Conservation (phyloP, 2,797 vertebrate genomes). For the Rallus crepitans region DNA sequence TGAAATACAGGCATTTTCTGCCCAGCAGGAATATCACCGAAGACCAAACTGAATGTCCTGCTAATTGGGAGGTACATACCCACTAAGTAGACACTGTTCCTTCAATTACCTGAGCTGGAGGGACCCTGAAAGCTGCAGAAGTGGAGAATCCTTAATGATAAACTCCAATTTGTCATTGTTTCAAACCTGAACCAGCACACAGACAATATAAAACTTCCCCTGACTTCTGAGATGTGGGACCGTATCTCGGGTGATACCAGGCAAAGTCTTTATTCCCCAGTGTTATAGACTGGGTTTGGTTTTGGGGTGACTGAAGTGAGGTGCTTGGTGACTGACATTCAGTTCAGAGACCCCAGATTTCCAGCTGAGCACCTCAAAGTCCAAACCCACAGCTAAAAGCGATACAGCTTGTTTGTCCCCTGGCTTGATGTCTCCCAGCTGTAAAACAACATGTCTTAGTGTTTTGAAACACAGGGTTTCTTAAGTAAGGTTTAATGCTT, state of each 20-base stretch:
- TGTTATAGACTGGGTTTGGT: background rate
- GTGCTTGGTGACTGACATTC: background rate
- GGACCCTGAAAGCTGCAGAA: background rate
- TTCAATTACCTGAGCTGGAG: background rate
- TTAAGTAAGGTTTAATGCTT: background rate
- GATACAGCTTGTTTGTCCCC: background rate
- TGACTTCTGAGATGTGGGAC: background rate
- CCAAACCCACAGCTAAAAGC: background rate
- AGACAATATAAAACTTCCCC: background rate
- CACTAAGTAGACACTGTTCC: background rate
- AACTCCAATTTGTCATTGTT: background rate
- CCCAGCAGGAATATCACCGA: background rate
- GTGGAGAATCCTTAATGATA: background rate
- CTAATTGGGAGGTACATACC: background rate
- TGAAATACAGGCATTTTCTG: background rate
- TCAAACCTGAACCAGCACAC: background rate
- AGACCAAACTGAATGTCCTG: background rate
- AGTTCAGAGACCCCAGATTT: background rate
- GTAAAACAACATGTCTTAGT: background rate
- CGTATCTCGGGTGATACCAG: background rate
- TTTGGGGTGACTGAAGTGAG: background rate
- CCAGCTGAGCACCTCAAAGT: background rate
- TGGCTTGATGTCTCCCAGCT: background rate
- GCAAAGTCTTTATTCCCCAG: background rate
- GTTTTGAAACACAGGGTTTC: background rate